A percentile compares a stretch with the other conserved stretches of the same genome.
phyloP scores from a whole-genome alignment of 1,140 invertebrate species.

The Papilio polytes region DNA sequence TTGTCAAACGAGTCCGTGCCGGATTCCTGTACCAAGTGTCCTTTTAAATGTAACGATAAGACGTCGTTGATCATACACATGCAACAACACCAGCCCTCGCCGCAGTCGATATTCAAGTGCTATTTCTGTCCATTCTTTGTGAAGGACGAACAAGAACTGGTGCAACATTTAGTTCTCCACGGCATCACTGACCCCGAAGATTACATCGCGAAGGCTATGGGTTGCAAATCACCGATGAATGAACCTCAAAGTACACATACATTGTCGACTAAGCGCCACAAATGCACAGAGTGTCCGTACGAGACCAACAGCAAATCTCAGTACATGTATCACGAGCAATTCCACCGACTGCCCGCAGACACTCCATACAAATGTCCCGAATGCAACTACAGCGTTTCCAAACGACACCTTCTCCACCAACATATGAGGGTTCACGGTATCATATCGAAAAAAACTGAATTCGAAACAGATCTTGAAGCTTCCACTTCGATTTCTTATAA shows the following conservation, averaged over 20 bases:
- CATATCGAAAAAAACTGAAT: constrained; percentile 68
- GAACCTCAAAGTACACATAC: constrained; percentile 47
- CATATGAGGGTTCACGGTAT: constrained; percentile 91
- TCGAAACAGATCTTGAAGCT: constrained; percentile 64
- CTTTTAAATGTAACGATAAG: constrained; percentile 88
- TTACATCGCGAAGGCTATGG: constrained; percentile 67
- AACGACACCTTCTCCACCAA: constrained; percentile 90
- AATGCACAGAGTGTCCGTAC: constrained; percentile 90
- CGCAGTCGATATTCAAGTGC: constrained; percentile 91
- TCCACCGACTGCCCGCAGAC: constrained; percentile 89
- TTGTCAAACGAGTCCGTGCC: constrained; percentile 66
- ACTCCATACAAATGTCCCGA: constrained; percentile 91
- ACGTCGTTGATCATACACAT: constrained; percentile 88
- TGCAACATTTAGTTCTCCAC: constrained; percentile 78
- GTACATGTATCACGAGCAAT: constrained; percentile 93
- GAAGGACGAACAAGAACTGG: constrained; percentile 78
- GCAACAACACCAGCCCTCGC: constrained; percentile 88
- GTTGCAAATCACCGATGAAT: constrained; percentile 64
- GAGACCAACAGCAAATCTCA: constrained; percentile 93
- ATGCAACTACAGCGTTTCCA: constrained; percentile 93
- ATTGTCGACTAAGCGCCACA: constrained; percentile 84
- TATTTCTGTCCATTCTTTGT: constrained; percentile 92
- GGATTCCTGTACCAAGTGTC: constrained; percentile 88
- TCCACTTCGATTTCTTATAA: constrained; percentile 48
- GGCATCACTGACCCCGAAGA: constrained; percentile 79